These are phyloP conservation scores for Hypercompe scribonia DNA, from an alignment of 2,888 invertebrate genomes.

Conservation along the genomic window DNA sequence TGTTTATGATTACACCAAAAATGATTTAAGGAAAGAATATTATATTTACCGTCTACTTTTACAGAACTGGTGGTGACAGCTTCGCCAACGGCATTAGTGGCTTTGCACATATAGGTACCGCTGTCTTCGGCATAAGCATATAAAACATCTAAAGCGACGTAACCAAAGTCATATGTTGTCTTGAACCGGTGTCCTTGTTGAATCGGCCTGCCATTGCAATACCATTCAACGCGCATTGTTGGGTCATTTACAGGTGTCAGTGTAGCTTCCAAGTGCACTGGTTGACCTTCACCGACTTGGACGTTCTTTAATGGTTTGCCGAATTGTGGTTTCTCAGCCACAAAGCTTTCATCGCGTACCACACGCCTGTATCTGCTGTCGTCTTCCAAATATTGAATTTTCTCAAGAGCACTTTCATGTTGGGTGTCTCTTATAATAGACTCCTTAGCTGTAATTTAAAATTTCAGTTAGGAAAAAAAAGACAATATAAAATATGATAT, in stretches of 20 bases:
- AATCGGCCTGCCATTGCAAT: constrained; percentile 96
- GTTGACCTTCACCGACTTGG: constrained; percentile 94
- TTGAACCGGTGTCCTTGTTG: constrained; percentile 98
- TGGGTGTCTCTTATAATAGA: constrained; percentile 96
- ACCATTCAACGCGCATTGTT: constrained; percentile 99
- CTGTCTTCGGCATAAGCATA: constrained; percentile 99
- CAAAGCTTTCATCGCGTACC: constrained; percentile 90
- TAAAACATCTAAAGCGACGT: constrained; percentile 97
- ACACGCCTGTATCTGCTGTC: constrained; percentile 91
- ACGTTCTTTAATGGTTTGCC: constrained; percentile 95
- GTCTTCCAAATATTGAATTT: constrained; percentile 97
- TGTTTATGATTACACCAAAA: neutral
- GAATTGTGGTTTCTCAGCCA: constrained; percentile 95
- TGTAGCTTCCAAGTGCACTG: constrained; percentile 97
- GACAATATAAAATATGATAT: neutral
- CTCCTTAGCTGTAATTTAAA: constrained; percentile 89
- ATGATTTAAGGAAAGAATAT: neutral
- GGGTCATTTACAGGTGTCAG: constrained; percentile 99
- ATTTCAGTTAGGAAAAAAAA: neutral
- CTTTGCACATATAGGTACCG: constrained; percentile 98
- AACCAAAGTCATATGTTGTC: constrained; percentile 98
- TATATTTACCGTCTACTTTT: constrained; percentile 91
- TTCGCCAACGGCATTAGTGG: constrained; percentile 97
- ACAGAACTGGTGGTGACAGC: constrained; percentile 97
- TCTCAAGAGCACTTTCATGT: constrained; percentile 96